These are phyloP conservation scores for Yponomeuta sedellus DNA, from an alignment of 2,888 invertebrate genomes.

Conservation along the genomic window DNA sequence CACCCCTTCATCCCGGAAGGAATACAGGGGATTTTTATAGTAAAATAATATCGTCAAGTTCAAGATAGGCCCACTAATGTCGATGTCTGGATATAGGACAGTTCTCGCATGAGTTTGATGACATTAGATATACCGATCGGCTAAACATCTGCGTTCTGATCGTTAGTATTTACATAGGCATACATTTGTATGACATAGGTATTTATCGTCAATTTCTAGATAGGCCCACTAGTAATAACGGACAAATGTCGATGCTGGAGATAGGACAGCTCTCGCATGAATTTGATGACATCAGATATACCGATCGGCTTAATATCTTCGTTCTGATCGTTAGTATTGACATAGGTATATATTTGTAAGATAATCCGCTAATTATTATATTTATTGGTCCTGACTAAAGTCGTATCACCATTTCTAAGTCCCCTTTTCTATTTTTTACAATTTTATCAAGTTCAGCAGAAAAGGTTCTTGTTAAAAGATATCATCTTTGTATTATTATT, in stretches of 20 bases:
- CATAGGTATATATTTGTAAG: not conserved
- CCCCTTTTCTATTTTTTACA: too few species aligned
- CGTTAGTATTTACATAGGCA: not conserved
- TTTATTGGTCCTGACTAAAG: not conserved
- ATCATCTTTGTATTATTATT: too few species aligned
- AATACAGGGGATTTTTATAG: too few species aligned
- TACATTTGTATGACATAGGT: not conserved
- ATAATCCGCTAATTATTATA: not conserved
- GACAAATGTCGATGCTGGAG: slow-evolving; percentile 29
- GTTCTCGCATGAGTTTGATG: slow-evolving; percentile 15
- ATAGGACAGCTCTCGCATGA: slow-evolving; percentile 16
- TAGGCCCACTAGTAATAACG: slow-evolving; percentile 47
- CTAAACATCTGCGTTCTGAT: not conserved
- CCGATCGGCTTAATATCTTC: not conserved
- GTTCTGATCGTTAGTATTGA: not conserved
- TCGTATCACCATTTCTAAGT: too few species aligned
- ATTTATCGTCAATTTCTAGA: too few species aligned
- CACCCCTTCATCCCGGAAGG: too few species aligned
- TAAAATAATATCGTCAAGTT: too few species aligned
- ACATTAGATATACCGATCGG: slow-evolving; percentile 9
- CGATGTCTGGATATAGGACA: slow-evolving; percentile 18
- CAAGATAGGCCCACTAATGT: slow-evolving; percentile 31
- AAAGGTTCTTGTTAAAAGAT: too few species aligned
- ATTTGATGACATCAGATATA: slow-evolving; percentile 13
- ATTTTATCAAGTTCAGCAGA: too few species aligned